These are phyloP conservation scores for Glaucomys volans DNA, from an alignment of 2,113 vertebrate species.

Conservation along the genomic window DNA sequence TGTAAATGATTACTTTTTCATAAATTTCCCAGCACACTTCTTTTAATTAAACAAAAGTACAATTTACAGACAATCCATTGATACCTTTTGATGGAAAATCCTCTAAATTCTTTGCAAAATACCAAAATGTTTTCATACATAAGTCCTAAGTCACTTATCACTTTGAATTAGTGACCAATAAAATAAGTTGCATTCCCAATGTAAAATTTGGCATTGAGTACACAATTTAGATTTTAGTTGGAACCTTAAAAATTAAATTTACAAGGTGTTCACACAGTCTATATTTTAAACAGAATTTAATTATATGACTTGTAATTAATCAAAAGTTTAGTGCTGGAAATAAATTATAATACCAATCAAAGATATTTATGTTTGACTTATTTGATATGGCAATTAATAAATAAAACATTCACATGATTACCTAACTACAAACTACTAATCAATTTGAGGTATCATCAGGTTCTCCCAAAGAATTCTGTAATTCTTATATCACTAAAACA, in stretches of 20 bases:
- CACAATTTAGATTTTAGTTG: neutral
- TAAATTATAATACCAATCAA: neutral
- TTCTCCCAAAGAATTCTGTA: neutral
- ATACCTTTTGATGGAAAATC: neutral
- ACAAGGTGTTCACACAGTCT: neutral
- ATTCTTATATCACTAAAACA: conserved; percentile 7
- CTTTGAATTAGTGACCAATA: neutral
- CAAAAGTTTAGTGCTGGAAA: neutral
- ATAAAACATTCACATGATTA: neutral
- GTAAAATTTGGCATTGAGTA: neutral
- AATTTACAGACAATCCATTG: neutral
- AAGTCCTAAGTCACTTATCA: neutral
- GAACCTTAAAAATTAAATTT: neutral
- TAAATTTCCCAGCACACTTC: neutral
- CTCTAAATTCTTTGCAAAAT: neutral
- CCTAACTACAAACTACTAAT: neutral
- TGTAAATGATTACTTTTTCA: neutral
- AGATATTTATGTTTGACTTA: neutral
- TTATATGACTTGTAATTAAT: neutral
- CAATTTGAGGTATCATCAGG: neutral
- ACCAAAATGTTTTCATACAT: neutral
- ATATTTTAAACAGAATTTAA: neutral
- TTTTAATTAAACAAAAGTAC: neutral
- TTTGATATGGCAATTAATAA: neutral
- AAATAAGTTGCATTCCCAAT: neutral